These are phyloP conservation scores for Phyllotis vaccarum DNA, from an alignment of 2,797 vertebrate species.

Conservation along the genomic window DNA sequence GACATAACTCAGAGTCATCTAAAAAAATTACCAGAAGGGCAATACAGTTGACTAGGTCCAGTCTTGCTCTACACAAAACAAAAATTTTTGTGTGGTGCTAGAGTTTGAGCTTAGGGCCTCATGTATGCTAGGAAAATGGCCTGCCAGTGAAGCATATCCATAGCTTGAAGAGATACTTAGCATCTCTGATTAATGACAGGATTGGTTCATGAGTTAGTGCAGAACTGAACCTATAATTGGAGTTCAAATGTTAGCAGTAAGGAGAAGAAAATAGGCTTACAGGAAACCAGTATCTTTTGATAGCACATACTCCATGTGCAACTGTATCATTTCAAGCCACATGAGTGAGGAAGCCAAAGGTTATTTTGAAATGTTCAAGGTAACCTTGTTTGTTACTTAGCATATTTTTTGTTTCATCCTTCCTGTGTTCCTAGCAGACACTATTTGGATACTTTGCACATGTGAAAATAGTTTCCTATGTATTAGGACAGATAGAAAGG, in stretches of 20 bases:
- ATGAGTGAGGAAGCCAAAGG: slow-evolving; percentile 23
- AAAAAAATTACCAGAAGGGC: not conserved
- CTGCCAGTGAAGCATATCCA: not conserved
- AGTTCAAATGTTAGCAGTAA: slow-evolving; percentile 57
- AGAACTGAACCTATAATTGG: slow-evolving; percentile 35
- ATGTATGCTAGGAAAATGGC: not conserved
- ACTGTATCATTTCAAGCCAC: slow-evolving; percentile 38
- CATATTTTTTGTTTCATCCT: slow-evolving; percentile 56
- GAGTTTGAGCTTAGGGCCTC: not conserved
- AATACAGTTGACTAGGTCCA: slow-evolving; percentile 25
- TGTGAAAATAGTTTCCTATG: slow-evolving; percentile 13
- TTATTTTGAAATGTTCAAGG: slow-evolving; percentile 49
- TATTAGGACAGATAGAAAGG: not conserved
- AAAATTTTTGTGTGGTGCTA: not conserved
- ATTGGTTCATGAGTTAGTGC: slow-evolving; percentile 9
- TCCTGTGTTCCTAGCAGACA: not conserved
- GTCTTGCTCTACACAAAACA: slow-evolving; percentile 9
- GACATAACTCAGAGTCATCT: not conserved
- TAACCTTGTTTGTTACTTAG: slow-evolving; percentile 30
- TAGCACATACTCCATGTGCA: not conserved
- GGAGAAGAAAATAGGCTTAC: slow-evolving; percentile 6
- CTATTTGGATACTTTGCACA: slow-evolving; percentile 16
- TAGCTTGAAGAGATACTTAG: not conserved
- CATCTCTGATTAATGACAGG: slow-evolving; percentile 27
- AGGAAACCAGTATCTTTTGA: not conserved